Base-by-base conservation (phyloP, 2,797 vertebrate species). In the Oreochromis mossambicus region DNA sequence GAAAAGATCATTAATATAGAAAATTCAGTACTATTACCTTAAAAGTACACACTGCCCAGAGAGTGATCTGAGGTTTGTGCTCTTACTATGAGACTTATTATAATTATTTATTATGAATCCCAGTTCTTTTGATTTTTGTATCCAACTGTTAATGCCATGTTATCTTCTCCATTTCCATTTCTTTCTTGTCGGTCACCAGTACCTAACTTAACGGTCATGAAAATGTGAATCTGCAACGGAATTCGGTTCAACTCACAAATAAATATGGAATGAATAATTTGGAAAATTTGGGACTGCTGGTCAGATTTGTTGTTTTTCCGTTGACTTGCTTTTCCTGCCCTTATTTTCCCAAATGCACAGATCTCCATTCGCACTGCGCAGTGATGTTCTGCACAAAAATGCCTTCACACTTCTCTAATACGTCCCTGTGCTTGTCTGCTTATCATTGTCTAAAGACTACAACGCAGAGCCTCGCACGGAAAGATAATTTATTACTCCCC, bases 401-500 rank as follows among this genome's bases (percentile, higher is more conserved):
- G 81, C 91, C 90, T 87, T 13, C 85, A 83, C 90, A 52, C 73
- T 19, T 63, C 61, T 11, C 26, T 3, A 34, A 66, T 36, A 32
- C n/a, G 2, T 82, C 85, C 82, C 87, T 13, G n/a, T 24, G 38
- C 75, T 83, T 36, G 43, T 80, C 87, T 70, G 83, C 89, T 93
- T 92, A 92, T 93, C 93, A 73, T 52, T 50, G 89, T 92, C 88
- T 13, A 15, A 91, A 89, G 88, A 87, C 81, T 34, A 80, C 83
- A 79, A 79, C 88, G 80, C 84, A 70, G 84, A 87, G 83, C 14
- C 81, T 32, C 87, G 38, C 85, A 70, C 81, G 75, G 29, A 61
- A 5, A 81, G 87, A 91, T 94, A 81, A 94, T 94, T 88, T 83
- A 91, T 93, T 91, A 90, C 63, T 29, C 24, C 48, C 48, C 90